Percentiles rank a stretch among this genome's conserved stretches.
phyloP scores from a whole-genome alignment of 2,888 invertebrate genomes.

The Amorpha juglandis region DNA sequence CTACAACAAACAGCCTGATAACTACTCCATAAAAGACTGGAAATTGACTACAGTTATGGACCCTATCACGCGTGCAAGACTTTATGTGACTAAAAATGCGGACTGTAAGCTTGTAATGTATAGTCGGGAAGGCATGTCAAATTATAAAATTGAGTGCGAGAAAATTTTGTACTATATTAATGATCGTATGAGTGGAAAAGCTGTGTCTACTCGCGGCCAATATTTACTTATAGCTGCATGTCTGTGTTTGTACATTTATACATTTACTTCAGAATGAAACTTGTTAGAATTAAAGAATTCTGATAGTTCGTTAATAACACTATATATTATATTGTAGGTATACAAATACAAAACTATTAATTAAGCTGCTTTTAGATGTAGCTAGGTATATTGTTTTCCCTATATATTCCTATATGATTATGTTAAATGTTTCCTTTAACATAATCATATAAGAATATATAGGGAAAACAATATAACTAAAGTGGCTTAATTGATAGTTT shows the following conservation, averaged over 20 bases:
- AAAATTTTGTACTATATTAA: conserved; percentile 69
- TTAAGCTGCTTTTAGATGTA: too few species aligned
- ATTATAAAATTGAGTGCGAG: conserved; percentile 70
- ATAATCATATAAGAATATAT: too few species aligned
- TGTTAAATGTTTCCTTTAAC: too few species aligned
- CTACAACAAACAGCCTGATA: conserved; percentile 48
- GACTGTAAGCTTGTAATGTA: conserved; percentile 72
- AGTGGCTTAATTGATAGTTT: too few species aligned
- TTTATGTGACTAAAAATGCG: conserved; percentile 70
- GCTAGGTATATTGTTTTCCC: too few species aligned
- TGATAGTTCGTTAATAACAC: not conserved
- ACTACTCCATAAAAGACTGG: conserved; percentile 62
- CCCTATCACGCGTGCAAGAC: conserved; percentile 60
- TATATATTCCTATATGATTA: too few species aligned
- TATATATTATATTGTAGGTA: too few species aligned
- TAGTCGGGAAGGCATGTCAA: conserved; percentile 68
- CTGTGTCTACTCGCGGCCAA: conserved; percentile 25
- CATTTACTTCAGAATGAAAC: not conserved
- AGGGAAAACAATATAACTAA: too few species aligned
- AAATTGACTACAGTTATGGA: conserved; percentile 66
- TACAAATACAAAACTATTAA: too few species aligned
- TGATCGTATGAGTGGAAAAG: conserved; percentile 53
- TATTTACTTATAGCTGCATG: not conserved
- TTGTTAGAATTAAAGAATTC: not conserved
- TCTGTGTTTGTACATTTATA: conserved; percentile 16